These are phyloP conservation scores for Encarsia formosa DNA, from an alignment of 2,888 invertebrate species.

Conservation along the genomic window DNA sequence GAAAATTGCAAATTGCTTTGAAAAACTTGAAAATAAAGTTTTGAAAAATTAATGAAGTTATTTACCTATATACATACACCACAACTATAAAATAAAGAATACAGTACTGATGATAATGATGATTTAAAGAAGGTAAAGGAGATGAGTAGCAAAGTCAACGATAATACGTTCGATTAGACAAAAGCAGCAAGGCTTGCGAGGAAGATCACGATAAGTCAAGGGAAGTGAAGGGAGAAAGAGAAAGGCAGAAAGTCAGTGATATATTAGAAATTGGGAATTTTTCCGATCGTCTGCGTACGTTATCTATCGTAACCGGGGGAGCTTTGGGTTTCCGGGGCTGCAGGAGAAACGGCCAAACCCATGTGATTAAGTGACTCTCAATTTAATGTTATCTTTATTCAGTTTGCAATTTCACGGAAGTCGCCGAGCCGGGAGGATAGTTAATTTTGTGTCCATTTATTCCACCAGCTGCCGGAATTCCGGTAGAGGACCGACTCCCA, in stretches of 20 bases:
- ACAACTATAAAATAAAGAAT: background rate
- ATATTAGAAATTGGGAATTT: slow-evolving; percentile 12
- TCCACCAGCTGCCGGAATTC: slow-evolving; percentile 18
- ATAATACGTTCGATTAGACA: too few species aligned
- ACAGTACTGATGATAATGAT: background rate
- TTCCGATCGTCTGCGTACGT: slow-evolving; percentile 6
- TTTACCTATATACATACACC: background rate
- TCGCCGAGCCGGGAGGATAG: background rate
- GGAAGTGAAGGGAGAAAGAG: background rate
- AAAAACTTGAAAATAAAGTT: too few species aligned
- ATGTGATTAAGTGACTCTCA: slow-evolving; percentile 16
- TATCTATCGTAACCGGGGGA: background rate
- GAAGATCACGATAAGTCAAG: slow-evolving; percentile 6
- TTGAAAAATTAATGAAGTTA: background rate
- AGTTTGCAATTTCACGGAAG: slow-evolving; percentile 11
- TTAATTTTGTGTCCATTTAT: slow-evolving; percentile 25
- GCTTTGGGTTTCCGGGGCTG: too few species aligned
- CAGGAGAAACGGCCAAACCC: too few species aligned
- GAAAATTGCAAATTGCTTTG: too few species aligned
- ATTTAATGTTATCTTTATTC: slow-evolving; percentile 23
- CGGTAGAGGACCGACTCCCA: slow-evolving; percentile 3
- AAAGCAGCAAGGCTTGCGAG: too few species aligned
- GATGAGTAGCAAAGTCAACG: too few species aligned
- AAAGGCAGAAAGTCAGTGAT: background rate
- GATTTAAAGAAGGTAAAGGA: background rate